phyloP scores from a whole-genome alignment of 2,113 vertebrate genomes.

The Motacilla tschutschensis region DNA sequence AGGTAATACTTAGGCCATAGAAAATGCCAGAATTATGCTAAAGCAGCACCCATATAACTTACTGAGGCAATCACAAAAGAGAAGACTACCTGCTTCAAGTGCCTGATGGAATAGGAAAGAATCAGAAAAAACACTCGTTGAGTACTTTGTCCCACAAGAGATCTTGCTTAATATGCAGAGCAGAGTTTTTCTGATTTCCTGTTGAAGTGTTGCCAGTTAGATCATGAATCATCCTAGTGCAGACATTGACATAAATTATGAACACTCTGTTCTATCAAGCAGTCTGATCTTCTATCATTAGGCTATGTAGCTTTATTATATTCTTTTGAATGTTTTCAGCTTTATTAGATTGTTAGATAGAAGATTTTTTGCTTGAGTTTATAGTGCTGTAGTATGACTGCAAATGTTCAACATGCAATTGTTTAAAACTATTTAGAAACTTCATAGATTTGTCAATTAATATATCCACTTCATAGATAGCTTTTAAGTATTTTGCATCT shows the following conservation, averaged over 20 bases:
- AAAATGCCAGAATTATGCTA: neutral
- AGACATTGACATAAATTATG: neutral
- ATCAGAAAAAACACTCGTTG: neutral
- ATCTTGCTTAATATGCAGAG: neutral
- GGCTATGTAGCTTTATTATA: neutral
- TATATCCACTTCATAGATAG: neutral
- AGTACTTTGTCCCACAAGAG: neutral
- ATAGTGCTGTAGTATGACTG: neutral
- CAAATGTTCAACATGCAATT: neutral
- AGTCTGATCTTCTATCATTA: neutral
- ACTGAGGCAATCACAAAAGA: neutral
- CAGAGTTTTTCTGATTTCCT: neutral
- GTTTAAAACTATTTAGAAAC: neutral
- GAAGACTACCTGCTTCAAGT: neutral
- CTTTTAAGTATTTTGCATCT: neutral
- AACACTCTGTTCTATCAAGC: neutral
- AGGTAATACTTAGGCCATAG: neutral
- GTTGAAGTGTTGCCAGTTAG: neutral
- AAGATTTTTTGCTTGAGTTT: neutral
- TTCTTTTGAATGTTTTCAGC: neutral
- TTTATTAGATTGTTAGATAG: neutral
- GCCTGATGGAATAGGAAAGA: neutral
- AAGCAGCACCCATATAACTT: neutral
- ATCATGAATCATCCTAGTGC: constrained; percentile 4
- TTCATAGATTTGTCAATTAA: neutral